Percentiles rank a stretch among this genome's conserved stretches.
Conservation (phyloP, 2,888 invertebrate species). For the Nowickia ferox region DNA sequence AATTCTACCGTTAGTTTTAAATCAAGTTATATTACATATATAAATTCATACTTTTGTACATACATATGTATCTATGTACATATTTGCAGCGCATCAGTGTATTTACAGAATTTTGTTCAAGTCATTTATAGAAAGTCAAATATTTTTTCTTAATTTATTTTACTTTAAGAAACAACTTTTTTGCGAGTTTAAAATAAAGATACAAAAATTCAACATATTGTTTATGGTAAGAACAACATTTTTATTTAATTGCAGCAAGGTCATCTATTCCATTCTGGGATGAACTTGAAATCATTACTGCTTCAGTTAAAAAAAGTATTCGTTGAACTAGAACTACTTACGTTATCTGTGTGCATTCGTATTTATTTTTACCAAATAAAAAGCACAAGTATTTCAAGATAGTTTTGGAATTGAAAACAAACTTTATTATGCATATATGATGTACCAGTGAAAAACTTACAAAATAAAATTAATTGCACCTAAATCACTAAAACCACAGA, state of each 20-base stretch:
- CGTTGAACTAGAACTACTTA: conserved; percentile 64
- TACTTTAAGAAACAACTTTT: not conserved
- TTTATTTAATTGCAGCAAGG: conserved; percentile 74
- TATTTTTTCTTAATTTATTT: not conserved
- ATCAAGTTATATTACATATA: not conserved
- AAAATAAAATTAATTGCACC: not conserved
- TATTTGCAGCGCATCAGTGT: not conserved
- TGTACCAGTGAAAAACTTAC: conserved; percentile 5
- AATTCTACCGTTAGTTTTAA: too few relatives aligned
- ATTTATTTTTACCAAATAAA: conserved; percentile 9
- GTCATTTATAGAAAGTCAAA: not conserved
- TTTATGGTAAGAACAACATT: conserved; percentile 71
- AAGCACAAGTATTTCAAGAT: conserved; percentile 22
- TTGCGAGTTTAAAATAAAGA: not conserved
- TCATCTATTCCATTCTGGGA: conserved; percentile 64
- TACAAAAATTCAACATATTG: not conserved
- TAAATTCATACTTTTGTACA: conserved; percentile 6
- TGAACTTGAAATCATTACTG: conserved; percentile 73
- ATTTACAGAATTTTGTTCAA: not conserved
- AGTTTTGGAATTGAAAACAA: conserved; percentile 34
- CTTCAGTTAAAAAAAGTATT: conserved; percentile 52
- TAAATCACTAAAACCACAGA: not conserved
- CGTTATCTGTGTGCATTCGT: conserved; percentile 4
- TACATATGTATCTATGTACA: not conserved
- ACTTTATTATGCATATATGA: conserved; percentile 20